Percentiles rank a stretch among this genome's conserved stretches.
Conservation (phyloP, 2,797 vertebrate species). For the Xenopus petersii region DNA sequence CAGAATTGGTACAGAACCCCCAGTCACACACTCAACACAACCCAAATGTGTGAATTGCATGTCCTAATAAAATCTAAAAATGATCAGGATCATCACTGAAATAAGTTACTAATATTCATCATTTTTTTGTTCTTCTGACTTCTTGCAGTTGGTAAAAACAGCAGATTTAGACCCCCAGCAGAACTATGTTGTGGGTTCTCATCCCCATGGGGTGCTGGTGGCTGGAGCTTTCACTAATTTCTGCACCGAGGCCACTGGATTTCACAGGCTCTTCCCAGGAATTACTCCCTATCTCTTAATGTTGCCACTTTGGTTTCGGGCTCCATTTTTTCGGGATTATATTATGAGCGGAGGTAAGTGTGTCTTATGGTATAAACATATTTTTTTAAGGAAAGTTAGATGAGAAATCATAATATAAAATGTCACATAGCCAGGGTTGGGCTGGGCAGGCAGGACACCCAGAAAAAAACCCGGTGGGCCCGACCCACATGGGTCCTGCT, state of each 20-base stretch:
- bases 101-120: no score
- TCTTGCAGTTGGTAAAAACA: constrained; percentile 84
- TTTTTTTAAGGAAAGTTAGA: no score
- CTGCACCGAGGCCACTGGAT: constrained; percentile 79
- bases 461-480: no score
- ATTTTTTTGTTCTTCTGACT: background rate
- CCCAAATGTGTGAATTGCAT: background rate
- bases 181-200: constrained; percentile 88
- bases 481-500: no score
- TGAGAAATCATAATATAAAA: no score
- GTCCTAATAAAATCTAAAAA: background rate
- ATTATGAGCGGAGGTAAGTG: constrained; percentile 80
- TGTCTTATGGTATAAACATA: no score
- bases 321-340: constrained; percentile 86
- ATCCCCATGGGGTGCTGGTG: constrained; percentile 87
- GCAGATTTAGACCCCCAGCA: constrained; percentile 78
- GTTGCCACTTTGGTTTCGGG: constrained; percentile 85
- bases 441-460: no score
- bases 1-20: no score
- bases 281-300: constrained; percentile 79
- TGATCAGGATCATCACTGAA: no score
- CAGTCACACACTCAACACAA: no score
- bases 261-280: constrained; percentile 76
- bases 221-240: constrained; percentile 84
- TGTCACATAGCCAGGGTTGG: no score